Conservation (phyloP, 2,113 vertebrate genomes). For the Beaufortia kweichowensis region DNA sequence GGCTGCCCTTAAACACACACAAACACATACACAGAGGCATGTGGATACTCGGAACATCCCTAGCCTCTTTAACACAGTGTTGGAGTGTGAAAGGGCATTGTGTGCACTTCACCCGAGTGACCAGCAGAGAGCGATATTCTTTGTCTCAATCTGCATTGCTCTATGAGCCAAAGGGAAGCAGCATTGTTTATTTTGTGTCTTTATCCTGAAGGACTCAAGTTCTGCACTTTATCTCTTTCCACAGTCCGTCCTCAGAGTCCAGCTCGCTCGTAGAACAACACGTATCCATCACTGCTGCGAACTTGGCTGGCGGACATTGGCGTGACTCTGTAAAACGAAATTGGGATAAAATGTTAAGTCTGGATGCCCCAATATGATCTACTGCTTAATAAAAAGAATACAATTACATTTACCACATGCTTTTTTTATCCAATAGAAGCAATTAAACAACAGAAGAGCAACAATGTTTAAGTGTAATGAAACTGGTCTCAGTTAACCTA, state of each 20-base stretch:
- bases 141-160: slow-evolving; percentile 10
- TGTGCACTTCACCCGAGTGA: slow-evolving; percentile 29
- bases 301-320: slow-evolving; percentile 95
- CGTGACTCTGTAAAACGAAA: slow-evolving; percentile 79
- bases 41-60: background rate
- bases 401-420: too few species aligned
- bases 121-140: slow-evolving; percentile 47
- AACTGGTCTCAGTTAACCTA: too few species aligned
- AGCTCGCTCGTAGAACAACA: slow-evolving; percentile 96
- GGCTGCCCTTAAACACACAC: slow-evolving; percentile 55
- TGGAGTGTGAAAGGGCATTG: slow-evolving; percentile 44
- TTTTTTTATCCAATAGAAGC: too few species aligned
- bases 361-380: too few species aligned
- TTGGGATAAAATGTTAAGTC: background rate
- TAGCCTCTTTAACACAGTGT: slow-evolving; percentile 38
- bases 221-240: slow-evolving; percentile 27
- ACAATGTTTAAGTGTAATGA: too few species aligned
- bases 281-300: slow-evolving; percentile 93
- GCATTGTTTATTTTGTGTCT: background rate
- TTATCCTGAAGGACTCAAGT: slow-evolving; percentile 49
- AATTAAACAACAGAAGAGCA: too few species aligned
- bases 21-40: slow-evolving; percentile 43
- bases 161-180: slow-evolving; percentile 12
- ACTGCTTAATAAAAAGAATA: too few species aligned
- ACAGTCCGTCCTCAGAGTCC: slow-evolving; percentile 74